Conservation (phyloP, 2,113 vertebrate species). For the Conger conger region DNA sequence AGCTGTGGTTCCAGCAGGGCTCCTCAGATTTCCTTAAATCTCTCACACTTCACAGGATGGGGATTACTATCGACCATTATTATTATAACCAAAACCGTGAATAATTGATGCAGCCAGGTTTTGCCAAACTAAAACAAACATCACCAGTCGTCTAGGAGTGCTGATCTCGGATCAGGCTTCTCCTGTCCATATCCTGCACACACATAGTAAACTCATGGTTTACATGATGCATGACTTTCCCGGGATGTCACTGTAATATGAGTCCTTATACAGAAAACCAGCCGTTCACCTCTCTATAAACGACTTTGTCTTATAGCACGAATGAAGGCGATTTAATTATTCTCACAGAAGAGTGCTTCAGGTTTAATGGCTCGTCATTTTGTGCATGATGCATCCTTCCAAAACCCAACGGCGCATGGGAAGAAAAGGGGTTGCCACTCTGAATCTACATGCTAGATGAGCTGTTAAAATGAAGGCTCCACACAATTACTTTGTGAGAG, state of each 20-base stretch:
- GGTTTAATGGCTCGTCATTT: neutral
- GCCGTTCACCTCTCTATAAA: neutral
- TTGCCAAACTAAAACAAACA: neutral
- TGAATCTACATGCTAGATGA: conserved; percentile 21
- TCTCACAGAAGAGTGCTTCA: conserved; percentile 13
- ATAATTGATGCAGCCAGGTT: neutral
- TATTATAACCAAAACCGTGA: neutral
- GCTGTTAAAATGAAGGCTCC: conserved; percentile 27
- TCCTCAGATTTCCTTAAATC: neutral
- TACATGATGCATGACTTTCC: neutral
- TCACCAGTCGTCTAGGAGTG: neutral
- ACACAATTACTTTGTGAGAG: conserved; percentile 28
- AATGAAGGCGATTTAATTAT: conserved; percentile 26
- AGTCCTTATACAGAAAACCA: neutral
- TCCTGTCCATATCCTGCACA: neutral
- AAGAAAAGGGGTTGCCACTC: conserved; percentile 21
- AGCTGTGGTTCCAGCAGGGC: neutral
- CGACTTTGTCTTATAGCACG: neutral
- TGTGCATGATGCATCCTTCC: conserved; percentile 3
- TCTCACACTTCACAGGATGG: neutral
- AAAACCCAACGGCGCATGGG: conserved; percentile 14
- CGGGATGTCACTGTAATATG: neutral
- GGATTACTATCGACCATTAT: neutral
- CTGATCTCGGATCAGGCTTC: neutral
- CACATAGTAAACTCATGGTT: neutral